These are phyloP conservation scores for Clepsis dumicolana DNA, from an alignment of 2,888 invertebrate species.

Conservation along the genomic window DNA sequence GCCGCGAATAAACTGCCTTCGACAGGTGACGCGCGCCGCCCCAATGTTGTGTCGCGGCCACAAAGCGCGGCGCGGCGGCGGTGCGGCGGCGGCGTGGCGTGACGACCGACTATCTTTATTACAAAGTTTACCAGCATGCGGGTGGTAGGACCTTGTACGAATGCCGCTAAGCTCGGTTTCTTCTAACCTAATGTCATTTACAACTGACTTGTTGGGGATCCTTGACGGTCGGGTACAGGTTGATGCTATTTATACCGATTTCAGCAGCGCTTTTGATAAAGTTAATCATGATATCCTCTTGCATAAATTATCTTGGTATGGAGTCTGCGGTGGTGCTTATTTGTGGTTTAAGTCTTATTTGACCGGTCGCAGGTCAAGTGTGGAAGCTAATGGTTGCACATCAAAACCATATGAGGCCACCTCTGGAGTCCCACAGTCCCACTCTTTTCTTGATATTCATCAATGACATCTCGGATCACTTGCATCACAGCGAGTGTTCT, in stretches of 20 bases:
- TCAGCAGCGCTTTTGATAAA: neutral
- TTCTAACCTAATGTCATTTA: no score
- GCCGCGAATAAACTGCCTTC: constrained; percentile 13
- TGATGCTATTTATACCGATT: neutral
- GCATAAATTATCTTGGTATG: neutral
- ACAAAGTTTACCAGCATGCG: no score
- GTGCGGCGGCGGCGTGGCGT: neutral
- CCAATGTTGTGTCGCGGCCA: neutral
- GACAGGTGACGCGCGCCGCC: constrained; percentile 17
- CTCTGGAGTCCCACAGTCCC: neutral
- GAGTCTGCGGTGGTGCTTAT: neutral
- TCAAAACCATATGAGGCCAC: neutral
- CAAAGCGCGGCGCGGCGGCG: neutral
- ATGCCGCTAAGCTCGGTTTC: no score
- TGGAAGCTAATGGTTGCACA: neutral
- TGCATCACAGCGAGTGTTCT: neutral
- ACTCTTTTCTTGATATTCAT: neutral
- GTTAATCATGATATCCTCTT: neutral
- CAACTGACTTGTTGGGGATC: no score
- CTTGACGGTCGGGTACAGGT: no score
- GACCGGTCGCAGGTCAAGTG: neutral
- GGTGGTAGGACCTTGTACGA: no score
- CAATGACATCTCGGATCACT: neutral
- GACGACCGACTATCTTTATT: neutral
- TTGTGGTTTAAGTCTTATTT: neutral